Evolutionary conservation across 1,140 invertebrate species (phyloP), one percentile per base, ranked within the genome.

Genomic region (Trichonephila clavata): DNA sequence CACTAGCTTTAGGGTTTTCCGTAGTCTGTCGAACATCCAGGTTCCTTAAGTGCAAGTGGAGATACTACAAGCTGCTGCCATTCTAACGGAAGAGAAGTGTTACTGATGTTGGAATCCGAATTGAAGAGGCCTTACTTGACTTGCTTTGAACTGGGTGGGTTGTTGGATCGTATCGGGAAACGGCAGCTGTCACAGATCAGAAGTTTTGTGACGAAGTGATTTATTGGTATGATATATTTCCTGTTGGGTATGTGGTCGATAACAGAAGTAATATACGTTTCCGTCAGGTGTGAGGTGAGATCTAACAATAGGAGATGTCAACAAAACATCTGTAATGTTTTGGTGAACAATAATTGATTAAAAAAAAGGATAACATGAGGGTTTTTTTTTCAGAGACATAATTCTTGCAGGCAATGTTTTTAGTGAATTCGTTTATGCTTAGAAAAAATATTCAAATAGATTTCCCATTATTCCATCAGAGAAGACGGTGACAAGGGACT

Each of bases 1-100:
- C 68, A 71, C 68, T 71, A 27, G 68, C 68, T 71, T 71, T 27
- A 71, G 68, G 68, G 16, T 65, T 65, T n/a, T 65, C 63, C 18
- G n/a, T 65, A 24, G 63, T 32, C 68, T 14, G n/a, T 71, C 68
- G 27, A 71, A 71, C 68, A 71, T 71, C n/a, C 24, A 10, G 68
- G 24, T 24, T 27, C 50, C 68, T 18, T 71, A 24, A 24, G 68
- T 71, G 68, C 24, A 32, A 14, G 68, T 32, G 68, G 27, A 32
- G 68, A 16, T 71, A 27, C 24, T 71, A 27, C 68, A 32, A 71
- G 68, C 68, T 71, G 68, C 27, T 71, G 24, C 68, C 68, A 71
- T 71, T 71, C 24, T 24, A 71, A 71, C 68, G 27, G 68, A 71
- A 71, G 27, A 18, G 68, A 71, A 71, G 32, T 71, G 68, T 71